Conservation (phyloP, 2,113 vertebrate species). For the Otis tarda region DNA sequence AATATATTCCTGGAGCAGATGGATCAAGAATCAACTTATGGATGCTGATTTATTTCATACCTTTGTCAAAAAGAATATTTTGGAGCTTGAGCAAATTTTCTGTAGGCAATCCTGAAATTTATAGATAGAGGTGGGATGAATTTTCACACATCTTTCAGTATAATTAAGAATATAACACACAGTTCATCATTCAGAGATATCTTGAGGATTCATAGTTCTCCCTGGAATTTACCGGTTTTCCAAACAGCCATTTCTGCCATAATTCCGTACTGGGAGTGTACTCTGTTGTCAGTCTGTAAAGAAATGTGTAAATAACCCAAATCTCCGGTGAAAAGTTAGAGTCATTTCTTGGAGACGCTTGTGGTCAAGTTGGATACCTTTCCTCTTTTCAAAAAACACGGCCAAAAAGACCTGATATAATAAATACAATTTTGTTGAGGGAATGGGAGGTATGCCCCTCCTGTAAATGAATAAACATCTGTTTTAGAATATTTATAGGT, state of each 20-base stretch:
- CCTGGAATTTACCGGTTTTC: not conserved
- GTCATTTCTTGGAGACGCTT: not conserved
- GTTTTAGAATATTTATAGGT: not conserved
- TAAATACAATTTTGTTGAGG: not conserved
- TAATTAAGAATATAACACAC: not conserved
- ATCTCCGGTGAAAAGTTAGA: not conserved
- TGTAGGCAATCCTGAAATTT: not conserved
- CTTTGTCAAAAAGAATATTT: not conserved
- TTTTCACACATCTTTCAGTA: not conserved
- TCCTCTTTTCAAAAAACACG: not conserved
- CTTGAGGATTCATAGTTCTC: not conserved
- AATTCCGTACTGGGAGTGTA: not conserved
- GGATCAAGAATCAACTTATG: not conserved
- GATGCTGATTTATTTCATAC: not conserved
- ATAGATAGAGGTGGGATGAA: not conserved
- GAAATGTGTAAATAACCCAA: not conserved
- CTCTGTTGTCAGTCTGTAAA: not conserved
- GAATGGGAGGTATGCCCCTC: not conserved
- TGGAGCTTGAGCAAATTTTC: not conserved
- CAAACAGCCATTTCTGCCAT: not conserved
- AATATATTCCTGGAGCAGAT: not conserved
- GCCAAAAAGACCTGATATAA: not conserved
- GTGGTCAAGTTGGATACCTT: not conserved
- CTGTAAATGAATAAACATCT: not conserved
- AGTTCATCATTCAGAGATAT: not conserved